Percentiles rank a stretch among this genome's conserved stretches.
Evolutionary conservation across 1,140 invertebrate genomes (phyloP).

Genomic region (Pollicipes pollicipes): DNA sequence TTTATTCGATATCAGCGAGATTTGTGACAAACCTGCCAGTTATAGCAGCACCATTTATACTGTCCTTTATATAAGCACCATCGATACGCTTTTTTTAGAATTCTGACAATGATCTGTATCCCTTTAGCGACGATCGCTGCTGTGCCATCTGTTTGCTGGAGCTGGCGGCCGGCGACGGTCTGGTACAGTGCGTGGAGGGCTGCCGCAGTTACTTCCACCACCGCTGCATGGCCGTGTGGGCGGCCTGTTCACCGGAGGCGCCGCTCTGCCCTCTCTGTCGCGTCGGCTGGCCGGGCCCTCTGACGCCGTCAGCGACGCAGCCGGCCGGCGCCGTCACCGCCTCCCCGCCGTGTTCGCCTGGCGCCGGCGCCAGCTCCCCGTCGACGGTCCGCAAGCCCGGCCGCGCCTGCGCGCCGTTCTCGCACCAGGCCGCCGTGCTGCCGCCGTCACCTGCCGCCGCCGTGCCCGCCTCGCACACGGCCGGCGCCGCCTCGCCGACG

Average conservation of each 20-base stretch:
- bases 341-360: conserved; percentile 15
- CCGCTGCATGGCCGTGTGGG: conserved; percentile 33
- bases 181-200: conserved; percentile 29
- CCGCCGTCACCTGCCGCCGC: background rate
- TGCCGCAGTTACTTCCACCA: conserved; percentile 32
- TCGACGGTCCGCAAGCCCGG: background rate
- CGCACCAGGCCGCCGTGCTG: conserved; percentile 11
- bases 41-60: too few species aligned
- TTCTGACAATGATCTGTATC: conserved; percentile 16
- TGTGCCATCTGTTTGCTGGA: conserved; percentile 33
- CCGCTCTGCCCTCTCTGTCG: conserved; percentile 31
- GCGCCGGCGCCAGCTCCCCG: conserved; percentile 17
- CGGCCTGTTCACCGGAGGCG: conserved; percentile 26
- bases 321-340: conserved; percentile 5
- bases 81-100: too few species aligned
- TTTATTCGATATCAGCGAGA: too few species aligned
- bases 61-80: too few species aligned
- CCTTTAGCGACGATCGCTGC: conserved; percentile 28
- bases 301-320: conserved; percentile 4
- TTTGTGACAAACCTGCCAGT: too few species aligned
- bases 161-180: conserved; percentile 31
- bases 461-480: background rate
- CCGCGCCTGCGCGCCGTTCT: conserved; percentile 16
- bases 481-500: conserved; percentile 16
- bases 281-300: conserved; percentile 21